Conservation (phyloP, 2,797 vertebrate genomes). For the Acanthiza pusilla region DNA sequence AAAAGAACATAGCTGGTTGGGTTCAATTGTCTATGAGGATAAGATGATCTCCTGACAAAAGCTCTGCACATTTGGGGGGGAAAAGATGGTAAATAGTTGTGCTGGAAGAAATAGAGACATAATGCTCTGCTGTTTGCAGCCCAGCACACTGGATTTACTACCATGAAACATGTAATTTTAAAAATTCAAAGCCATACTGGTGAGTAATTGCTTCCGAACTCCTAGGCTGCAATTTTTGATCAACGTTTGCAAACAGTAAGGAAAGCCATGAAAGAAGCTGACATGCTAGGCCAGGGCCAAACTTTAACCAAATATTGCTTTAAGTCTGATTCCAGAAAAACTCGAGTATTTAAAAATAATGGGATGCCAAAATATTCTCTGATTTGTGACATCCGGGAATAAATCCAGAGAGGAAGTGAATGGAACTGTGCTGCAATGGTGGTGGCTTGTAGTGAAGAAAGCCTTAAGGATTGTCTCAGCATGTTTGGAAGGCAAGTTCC, state of each 20-base stretch:
- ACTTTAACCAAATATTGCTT: not conserved
- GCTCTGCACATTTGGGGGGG: rapidly evolving
- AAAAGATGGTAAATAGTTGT: not conserved
- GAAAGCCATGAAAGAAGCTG: not conserved
- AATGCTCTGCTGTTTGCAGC: not conserved
- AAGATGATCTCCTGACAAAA: not conserved
- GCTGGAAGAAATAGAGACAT: not conserved
- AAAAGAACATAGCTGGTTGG: not conserved
- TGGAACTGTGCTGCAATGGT: not conserved
- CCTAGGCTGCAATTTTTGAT: not conserved
- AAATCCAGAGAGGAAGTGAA: not conserved
- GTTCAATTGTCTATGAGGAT: not conserved
- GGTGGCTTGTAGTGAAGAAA: not conserved
- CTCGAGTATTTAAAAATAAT: not conserved
- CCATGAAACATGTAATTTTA: not conserved
- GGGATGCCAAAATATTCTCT: not conserved
- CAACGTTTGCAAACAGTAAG: not conserved
- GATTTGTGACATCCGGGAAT: not conserved
- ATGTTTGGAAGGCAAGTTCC: not conserved
- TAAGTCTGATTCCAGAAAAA: not conserved
- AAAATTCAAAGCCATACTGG: not conserved
- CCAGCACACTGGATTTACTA: not conserved
- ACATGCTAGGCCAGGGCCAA: not conserved
- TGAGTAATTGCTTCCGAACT: not conserved
- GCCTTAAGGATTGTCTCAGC: not conserved